phyloP scores from a whole-genome alignment of 30 jellyfish, hydroid and myxozoan species.

The Turritopsis dohrnii region DNA sequence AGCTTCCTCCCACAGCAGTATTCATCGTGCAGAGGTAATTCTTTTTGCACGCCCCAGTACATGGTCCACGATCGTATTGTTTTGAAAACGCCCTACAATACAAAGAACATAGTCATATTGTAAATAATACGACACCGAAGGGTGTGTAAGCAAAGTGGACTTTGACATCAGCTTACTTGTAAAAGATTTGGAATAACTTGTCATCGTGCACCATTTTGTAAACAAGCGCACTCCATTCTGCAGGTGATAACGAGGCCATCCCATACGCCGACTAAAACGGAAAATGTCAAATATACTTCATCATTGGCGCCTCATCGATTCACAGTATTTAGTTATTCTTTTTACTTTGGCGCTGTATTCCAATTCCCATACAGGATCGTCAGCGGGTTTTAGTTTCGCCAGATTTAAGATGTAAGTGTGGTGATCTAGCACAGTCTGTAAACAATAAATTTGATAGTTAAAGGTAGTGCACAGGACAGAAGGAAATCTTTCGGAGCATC shows the following conservation, averaged over 20 bases:
- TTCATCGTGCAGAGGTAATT: slow-evolving; percentile 28
- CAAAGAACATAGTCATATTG: too few species aligned
- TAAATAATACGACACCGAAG: neutral
- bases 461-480: too few species aligned
- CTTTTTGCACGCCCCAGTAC: slow-evolving; percentile 26
- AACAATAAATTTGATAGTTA: too few species aligned
- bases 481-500: too few species aligned
- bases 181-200: slow-evolving; percentile 55
- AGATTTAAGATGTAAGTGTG: slow-evolving; percentile 73
- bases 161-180: slow-evolving; percentile 41
- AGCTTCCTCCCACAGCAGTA: slow-evolving; percentile 23
- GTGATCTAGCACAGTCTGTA: slow-evolving; percentile 79
- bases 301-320: neutral
- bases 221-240: slow-evolving; percentile 73
- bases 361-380: slow-evolving; percentile 66
- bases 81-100: slow-evolving; percentile 27
- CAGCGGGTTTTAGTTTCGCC: slow-evolving; percentile 55
- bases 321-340: neutral
- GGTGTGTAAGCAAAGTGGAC: neutral
- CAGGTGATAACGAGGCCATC: slow-evolving; percentile 58
- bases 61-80: slow-evolving; percentile 12
- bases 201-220: slow-evolving; percentile 63
- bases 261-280: slow-evolving; percentile 73
- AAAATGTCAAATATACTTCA: neutral
- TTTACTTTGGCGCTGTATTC: slow-evolving; percentile 81